Percentiles rank a stretch among this genome's conserved stretches.
Evolutionary conservation across 2,888 invertebrate genomes (phyloP).

Genomic region (Macrophya annulata): DNA sequence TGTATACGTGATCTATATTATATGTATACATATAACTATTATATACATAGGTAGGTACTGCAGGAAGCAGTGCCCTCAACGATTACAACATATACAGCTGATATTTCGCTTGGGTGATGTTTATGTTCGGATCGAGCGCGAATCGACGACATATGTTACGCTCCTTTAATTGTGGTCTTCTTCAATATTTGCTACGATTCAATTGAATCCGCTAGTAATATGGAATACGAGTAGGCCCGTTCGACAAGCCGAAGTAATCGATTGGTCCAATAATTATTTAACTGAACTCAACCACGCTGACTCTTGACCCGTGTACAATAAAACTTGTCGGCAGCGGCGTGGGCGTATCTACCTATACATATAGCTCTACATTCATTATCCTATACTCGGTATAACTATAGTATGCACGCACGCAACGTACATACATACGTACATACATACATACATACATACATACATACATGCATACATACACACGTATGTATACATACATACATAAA

Average conservation of each 20-base stretch:
- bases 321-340: neutral
- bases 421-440: too few relatives aligned
- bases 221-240: too few relatives aligned
- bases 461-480: neutral
- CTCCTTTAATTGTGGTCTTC: neutral
- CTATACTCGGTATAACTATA: neutral
- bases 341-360: neutral
- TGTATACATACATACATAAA: neutral
- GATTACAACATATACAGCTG: too few relatives aligned
- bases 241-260: conserved; percentile 56
- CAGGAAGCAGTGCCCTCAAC: too few relatives aligned
- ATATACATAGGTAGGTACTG: neutral
- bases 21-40: neutral
- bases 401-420: too few relatives aligned
- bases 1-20: too few relatives aligned
- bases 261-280: conserved; percentile 60
- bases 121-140: too few relatives aligned
- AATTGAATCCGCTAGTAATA: neutral
- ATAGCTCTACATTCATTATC: neutral
- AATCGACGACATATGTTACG: neutral
- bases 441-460: neutral
- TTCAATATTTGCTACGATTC: too few relatives aligned
- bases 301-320: conserved; percentile 60
- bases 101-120: too few relatives aligned
- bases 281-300: conserved; percentile 74